Percentiles rank a stretch among this genome's conserved stretches.
These are phyloP conservation scores for Anas acuta DNA, from an alignment of 2,797 vertebrate species.

Conservation along the genomic window DNA sequence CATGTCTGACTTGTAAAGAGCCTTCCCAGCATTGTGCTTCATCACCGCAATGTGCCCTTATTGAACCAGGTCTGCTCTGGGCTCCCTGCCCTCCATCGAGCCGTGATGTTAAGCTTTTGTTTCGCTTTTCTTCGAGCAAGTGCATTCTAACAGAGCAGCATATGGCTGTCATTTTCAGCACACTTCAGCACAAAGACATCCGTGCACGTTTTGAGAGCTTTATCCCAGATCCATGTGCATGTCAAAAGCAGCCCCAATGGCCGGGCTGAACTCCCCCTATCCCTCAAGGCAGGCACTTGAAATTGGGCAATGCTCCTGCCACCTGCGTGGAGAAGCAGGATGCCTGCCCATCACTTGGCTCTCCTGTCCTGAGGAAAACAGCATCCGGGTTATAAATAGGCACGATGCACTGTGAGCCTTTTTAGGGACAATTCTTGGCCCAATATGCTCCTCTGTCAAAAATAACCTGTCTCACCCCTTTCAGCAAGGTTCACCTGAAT, in stretches of 20 bases:
- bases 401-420: not conserved
- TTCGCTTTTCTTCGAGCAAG: not conserved
- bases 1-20: not conserved
- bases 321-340: not conserved
- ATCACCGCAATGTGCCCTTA: accelerated
- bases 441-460: not conserved
- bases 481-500: slow-evolving; percentile 26
- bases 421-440: not conserved
- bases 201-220: accelerated
- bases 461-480: not conserved
- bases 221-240: not conserved
- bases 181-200: not conserved
- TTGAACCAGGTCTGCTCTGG: not conserved
- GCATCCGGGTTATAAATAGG: not conserved
- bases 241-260: not conserved
- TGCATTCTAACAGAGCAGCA: not conserved
- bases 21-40: not conserved
- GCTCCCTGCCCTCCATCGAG: not conserved
- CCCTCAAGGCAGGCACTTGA: not conserved
- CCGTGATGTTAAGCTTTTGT: not conserved
- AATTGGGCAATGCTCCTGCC: not conserved
- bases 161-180: not conserved
- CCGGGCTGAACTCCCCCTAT: accelerated
- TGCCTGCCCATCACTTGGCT: not conserved
- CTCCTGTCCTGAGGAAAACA: not conserved